Evolutionary conservation across 2,113 vertebrate species (phyloP).

Genomic region (Anarrhichthys ocellatus): DNA sequence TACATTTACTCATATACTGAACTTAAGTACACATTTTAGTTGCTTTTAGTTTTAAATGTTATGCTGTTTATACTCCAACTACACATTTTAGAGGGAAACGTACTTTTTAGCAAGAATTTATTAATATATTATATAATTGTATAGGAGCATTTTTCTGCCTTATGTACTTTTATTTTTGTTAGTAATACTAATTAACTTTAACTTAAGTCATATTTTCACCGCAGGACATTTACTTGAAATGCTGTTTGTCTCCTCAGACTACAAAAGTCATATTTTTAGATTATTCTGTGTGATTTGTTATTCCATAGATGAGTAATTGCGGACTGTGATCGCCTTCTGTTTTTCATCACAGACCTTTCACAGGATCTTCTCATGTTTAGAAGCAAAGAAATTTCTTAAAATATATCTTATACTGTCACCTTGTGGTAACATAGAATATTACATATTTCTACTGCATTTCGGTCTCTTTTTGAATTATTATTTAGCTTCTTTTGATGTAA

Average conservation of each 20-base stretch:
- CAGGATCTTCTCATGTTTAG: not conserved
- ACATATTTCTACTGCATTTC: not conserved
- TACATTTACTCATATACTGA: not conserved
- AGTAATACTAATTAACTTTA: not conserved
- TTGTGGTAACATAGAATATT: slow-evolving; percentile 30
- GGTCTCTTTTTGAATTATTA: not conserved
- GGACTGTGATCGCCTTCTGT: not conserved
- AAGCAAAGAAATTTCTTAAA: not conserved
- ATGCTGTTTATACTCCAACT: not conserved
- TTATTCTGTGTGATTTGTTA: too few relatives aligned
- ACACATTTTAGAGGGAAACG: not conserved
- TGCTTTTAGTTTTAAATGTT: not conserved
- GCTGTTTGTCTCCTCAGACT: not conserved
- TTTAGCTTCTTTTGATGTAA: not conserved
- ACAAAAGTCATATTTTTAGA: too few relatives aligned
- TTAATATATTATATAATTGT: not conserved
- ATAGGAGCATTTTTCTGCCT: not conserved
- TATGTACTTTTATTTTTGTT: not conserved
- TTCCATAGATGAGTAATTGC: not conserved
- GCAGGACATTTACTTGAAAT: not conserved
- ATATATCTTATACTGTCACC: slow-evolving; percentile 33
- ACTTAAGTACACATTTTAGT: not conserved
- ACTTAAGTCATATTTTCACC: not conserved
- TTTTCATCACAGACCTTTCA: not conserved
- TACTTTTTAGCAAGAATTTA: not conserved